phyloP scores from a whole-genome alignment of 2,888 invertebrate species.

The Lasioglossum figueresi region DNA sequence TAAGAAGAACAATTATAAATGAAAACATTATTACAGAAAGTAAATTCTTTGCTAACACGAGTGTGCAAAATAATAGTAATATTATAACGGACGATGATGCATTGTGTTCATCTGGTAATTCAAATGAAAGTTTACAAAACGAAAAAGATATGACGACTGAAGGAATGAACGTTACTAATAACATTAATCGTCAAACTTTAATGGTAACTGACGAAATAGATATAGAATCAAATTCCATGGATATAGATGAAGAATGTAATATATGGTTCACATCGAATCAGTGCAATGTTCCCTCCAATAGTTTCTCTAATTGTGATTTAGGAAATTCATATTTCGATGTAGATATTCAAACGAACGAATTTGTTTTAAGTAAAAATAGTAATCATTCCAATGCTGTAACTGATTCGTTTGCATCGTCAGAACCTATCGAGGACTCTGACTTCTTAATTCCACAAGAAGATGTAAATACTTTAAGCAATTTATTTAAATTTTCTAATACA shows the following conservation, averaged over 20 bases:
- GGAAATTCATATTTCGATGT: slow-evolving; percentile 31
- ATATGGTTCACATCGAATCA: slow-evolving; percentile 14
- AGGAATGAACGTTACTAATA: not conserved
- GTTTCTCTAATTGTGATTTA: slow-evolving; percentile 23
- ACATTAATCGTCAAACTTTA: slow-evolving; percentile 10
- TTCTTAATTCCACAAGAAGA: slow-evolving; percentile 47
- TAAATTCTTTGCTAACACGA: slow-evolving; percentile 75
- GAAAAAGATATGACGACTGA: not conserved
- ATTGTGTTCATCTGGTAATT: not conserved
- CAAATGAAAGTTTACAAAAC: slow-evolving; percentile 1
- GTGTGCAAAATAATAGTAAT: slow-evolving; percentile 4
- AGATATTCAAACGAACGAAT: not conserved
- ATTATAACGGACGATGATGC: not conserved
- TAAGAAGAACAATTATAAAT: slow-evolving; percentile 78
- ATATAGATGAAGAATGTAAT: slow-evolving; percentile 37
- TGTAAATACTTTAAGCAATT: slow-evolving; percentile 23
- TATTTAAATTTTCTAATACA: slow-evolving; percentile 33
- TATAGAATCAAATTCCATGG: slow-evolving; percentile 18
- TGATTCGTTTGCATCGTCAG: slow-evolving; percentile 2
- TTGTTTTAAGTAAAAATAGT: not conserved
- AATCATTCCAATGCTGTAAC: not conserved
- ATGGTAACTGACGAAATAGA: slow-evolving; percentile 14
- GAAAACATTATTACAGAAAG: slow-evolving; percentile 73
- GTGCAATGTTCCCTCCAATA: not conserved
- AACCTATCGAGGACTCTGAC: slow-evolving; percentile 42